These are phyloP conservation scores for Drosophila diplacantha DNA, from an alignment of 2,888 invertebrate species.

Conservation along the genomic window DNA sequence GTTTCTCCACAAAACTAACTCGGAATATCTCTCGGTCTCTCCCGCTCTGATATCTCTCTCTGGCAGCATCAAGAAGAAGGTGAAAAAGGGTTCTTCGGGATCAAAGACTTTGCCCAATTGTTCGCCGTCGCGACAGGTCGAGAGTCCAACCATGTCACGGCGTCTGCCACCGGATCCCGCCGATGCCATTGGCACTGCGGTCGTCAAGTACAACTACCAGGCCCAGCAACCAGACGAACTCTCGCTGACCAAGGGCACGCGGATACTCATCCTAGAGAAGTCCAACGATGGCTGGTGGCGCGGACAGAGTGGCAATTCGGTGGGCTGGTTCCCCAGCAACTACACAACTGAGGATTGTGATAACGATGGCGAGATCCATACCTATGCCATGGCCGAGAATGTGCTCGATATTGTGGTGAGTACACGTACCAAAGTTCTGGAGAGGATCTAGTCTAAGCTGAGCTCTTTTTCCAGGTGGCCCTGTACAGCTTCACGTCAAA, in stretches of 20 bases:
- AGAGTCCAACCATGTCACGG: conserved; percentile 87
- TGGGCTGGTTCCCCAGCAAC: conserved; percentile 97
- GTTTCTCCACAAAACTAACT: background rate
- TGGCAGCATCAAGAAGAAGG: conserved; percentile 90
- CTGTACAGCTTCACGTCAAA: conserved; percentile 95
- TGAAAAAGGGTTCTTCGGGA: conserved; percentile 88
- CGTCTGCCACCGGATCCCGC: conserved; percentile 88
- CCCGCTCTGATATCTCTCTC: conserved; percentile 25
- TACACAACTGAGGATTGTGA: conserved; percentile 96
- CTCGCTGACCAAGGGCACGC: conserved; percentile 94
- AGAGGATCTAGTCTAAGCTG: background rate
- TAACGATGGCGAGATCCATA: conserved; percentile 91
- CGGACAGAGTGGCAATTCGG: conserved; percentile 85
- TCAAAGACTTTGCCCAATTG: conserved; percentile 91
- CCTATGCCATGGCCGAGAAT: conserved; percentile 95
- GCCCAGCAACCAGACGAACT: conserved; percentile 98
- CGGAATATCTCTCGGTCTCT: background rate
- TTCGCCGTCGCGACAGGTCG: conserved; percentile 88
- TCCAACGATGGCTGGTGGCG: conserved; percentile 99
- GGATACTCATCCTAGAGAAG: conserved; percentile 97
- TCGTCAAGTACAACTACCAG: conserved; percentile 96
- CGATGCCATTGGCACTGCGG: conserved; percentile 91
- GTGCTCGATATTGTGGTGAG: conserved; percentile 94
- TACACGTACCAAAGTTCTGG: background rate
- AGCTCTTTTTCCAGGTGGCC: conserved; percentile 81